Conservation (phyloP, 2,113 vertebrate species). For the Oryzias melastigma region DNA sequence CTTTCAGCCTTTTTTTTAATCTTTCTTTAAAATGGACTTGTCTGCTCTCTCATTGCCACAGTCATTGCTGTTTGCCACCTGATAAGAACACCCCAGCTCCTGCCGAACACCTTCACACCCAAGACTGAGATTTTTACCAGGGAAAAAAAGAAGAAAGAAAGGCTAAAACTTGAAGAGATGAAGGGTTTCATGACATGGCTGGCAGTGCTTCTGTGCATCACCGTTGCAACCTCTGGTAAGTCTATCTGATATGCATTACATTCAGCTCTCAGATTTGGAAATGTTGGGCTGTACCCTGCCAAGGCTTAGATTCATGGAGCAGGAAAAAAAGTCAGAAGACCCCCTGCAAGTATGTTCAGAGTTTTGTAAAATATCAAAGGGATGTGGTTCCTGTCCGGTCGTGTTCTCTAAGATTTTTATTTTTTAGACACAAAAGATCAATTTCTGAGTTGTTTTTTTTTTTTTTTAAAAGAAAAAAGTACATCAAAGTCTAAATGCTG, state of each 20-base stretch:
- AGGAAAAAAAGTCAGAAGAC: too few species aligned
- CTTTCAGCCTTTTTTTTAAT: constrained; percentile 23
- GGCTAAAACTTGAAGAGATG: constrained; percentile 51
- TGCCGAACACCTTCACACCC: constrained; percentile 27
- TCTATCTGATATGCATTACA: background rate
- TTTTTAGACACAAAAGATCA: too few species aligned
- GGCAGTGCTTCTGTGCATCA: constrained; percentile 56
- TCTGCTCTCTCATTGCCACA: constrained; percentile 37
- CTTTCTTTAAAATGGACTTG: constrained; percentile 38
- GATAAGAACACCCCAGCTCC: constrained; percentile 39
- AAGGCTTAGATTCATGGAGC: too few species aligned
- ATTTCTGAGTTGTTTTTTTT: too few species aligned
- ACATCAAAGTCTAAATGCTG: too few species aligned
- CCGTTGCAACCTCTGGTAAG: constrained; percentile 66
- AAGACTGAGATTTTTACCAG: constrained; percentile 26
- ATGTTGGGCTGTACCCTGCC: too few species aligned
- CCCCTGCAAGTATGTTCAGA: too few species aligned
- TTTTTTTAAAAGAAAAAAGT: too few species aligned
- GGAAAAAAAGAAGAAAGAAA: background rate
- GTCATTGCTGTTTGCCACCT: constrained; percentile 33
- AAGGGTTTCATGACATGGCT: constrained; percentile 35
- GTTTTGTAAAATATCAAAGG: too few species aligned
- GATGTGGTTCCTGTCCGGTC: too few species aligned
- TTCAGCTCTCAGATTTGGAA: background rate
- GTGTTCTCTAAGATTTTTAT: too few species aligned